A percentile compares a stretch with the other conserved stretches of the same genome.
Evolutionary conservation across 2,888 invertebrate genomes (phyloP).

Genomic region (Drosophila longiperda): DNA sequence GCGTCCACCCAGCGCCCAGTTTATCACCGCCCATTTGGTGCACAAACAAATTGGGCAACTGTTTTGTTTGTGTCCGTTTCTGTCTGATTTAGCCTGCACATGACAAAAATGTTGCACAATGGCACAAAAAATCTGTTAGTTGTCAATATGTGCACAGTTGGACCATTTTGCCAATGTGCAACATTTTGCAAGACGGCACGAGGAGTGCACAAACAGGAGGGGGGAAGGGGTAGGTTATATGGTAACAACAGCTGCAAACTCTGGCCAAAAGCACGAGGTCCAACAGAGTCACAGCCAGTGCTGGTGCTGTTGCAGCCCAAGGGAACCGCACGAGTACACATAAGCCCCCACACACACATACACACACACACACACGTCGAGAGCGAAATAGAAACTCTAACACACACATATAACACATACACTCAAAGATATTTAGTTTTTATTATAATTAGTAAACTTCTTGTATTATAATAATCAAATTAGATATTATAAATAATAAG

Average conservation of each 20-base stretch:
- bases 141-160: conserved; percentile 71
- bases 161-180: conserved; percentile 66
- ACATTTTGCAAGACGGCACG: conserved; percentile 41
- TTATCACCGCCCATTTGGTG: conserved; percentile 38
- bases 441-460: background rate
- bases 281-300: conserved; percentile 26
- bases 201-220: background rate
- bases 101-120: conserved; percentile 73
- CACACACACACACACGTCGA: background rate
- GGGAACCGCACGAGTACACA: conserved; percentile 6
- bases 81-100: conserved; percentile 69
- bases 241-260: conserved; percentile 54
- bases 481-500: background rate
- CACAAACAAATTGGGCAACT: conserved; percentile 64
- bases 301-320: conserved; percentile 4
- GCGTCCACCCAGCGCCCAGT: conserved; percentile 15
- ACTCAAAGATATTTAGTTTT: background rate
- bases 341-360: background rate
- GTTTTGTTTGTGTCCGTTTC: conserved; percentile 66
- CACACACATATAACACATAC: background rate
- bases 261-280: conserved; percentile 13
- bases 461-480: background rate
- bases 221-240: conserved; percentile 6
- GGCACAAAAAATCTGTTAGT: conserved; percentile 69
- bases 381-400: background rate